phyloP scores from a whole-genome alignment of 2,797 vertebrate genomes.

The Anas acuta region DNA sequence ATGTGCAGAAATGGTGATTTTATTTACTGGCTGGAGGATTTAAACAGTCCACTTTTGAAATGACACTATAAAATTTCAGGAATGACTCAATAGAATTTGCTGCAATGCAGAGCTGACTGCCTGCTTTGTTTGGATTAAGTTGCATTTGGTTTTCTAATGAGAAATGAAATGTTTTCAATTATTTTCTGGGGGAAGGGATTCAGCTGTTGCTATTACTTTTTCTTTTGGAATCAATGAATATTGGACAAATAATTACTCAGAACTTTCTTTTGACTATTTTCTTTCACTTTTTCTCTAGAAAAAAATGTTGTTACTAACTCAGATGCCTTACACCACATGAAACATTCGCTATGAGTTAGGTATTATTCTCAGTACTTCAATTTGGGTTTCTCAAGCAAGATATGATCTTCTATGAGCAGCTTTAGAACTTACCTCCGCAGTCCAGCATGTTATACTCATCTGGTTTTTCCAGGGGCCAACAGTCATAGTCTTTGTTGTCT shows the following conservation, averaged over 20 bases:
- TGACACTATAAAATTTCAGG: not conserved
- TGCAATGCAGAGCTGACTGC: not conserved
- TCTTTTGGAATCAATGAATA: not conserved
- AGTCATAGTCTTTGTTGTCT: slow-evolving; percentile 89
- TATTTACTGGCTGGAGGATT: not conserved
- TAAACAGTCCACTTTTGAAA: not conserved
- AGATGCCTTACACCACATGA: not conserved
- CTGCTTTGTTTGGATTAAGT: not conserved
- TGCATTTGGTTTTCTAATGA: not conserved
- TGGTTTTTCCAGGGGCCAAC: slow-evolving; percentile 86
- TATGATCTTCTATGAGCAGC: not conserved
- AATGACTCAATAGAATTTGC: not conserved
- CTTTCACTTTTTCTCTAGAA: not conserved
- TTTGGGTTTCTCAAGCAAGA: not conserved
- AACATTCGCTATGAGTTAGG: not conserved
- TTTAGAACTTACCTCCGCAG: slow-evolving; percentile 78
- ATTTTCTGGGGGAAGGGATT: not conserved
- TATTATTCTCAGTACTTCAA: not conserved
- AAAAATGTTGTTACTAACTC: not conserved
- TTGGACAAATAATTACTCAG: not conserved
- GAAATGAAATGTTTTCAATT: not conserved
- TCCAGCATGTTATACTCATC: slow-evolving; percentile 87
- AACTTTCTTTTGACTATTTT: not conserved
- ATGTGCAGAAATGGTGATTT: not conserved
- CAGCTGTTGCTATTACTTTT: not conserved